Conservation (phyloP, 1,140 invertebrate genomes). For the Caenorhabditis inopinata region DNA sequence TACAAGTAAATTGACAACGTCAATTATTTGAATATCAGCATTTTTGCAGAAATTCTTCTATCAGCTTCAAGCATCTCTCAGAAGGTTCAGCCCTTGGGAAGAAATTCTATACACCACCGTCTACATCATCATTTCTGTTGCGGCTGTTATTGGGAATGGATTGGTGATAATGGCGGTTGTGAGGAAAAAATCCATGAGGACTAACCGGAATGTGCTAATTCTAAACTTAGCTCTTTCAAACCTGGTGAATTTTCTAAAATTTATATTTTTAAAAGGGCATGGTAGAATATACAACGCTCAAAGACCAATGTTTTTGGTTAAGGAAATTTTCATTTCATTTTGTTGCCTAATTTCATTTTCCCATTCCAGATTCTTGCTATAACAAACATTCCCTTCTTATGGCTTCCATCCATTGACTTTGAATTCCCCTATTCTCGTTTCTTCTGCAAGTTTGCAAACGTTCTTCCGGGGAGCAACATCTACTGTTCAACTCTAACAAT, state of each 20-base stretch:
- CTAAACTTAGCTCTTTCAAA: conserved; percentile 68
- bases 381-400: conserved; percentile 66
- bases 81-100: conserved; percentile 58
- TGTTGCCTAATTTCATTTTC: background rate
- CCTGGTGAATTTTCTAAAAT: conserved; percentile 56
- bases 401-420: conserved; percentile 67
- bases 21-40: background rate
- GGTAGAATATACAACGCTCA: no score
- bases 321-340: background rate
- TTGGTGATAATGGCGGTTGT: conserved; percentile 65
- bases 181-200: conserved; percentile 63
- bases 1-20: conserved; percentile 42
- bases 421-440: conserved; percentile 66
- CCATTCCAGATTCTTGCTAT: conserved; percentile 53
- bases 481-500: conserved; percentile 68
- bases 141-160: conserved; percentile 64
- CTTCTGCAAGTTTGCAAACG: conserved; percentile 67
- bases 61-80: conserved; percentile 54
- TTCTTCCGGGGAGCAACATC: conserved; percentile 67
- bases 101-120: conserved; percentile 60
- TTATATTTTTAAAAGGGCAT: conserved; percentile 5
- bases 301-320: background rate
- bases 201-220: conserved; percentile 67
- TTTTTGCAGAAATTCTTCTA: conserved; percentile 57
- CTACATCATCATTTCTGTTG: conserved; percentile 61